Conservation (phyloP, 2,888 invertebrate genomes). For the Drosophila trichaetosa region DNA sequence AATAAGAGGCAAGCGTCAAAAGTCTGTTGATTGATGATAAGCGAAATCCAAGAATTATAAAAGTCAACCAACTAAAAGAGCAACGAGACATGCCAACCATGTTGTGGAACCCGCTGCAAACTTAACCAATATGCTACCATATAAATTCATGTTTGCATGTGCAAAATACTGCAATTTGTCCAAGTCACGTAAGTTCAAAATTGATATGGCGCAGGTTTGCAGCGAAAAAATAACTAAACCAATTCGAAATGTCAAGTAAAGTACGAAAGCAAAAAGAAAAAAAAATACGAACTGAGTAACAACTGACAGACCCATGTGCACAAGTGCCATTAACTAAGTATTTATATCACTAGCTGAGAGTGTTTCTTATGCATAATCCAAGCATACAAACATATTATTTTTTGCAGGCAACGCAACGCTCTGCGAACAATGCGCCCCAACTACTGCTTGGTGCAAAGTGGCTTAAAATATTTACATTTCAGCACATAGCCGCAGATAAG, state of each 20-base stretch:
- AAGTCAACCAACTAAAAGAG: constrained; percentile 1
- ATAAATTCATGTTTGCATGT: constrained; percentile 30
- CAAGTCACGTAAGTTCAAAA: constrained; percentile 75
- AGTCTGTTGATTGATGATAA: constrained; percentile 33
- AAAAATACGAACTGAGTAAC: constrained; percentile 1
- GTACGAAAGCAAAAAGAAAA: constrained; percentile 5
- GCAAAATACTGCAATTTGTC: constrained; percentile 65
- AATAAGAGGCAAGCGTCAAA: constrained; percentile 7
- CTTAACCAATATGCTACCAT: constrained; percentile 14
- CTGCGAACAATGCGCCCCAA: background rate
- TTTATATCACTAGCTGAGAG: constrained; percentile 42
- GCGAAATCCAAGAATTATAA: constrained; percentile 40
- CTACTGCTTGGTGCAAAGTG: background rate
- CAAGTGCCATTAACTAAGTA: constrained; percentile 51
- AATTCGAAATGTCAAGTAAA: constrained; percentile 32
- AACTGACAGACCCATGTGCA: constrained; percentile 20
- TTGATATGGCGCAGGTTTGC: constrained; percentile 63
- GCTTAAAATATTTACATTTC: constrained; percentile 53
- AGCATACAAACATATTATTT: constrained; percentile 10
- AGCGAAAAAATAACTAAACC: constrained; percentile 24
- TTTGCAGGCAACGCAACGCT: constrained; percentile 33
- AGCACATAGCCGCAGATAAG: constrained; percentile 71
- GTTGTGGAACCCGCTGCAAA: constrained; percentile 14
- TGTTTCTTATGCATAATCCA: constrained; percentile 21
- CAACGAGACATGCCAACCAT: constrained; percentile 26